A percentile compares a stretch with the other conserved stretches of the same genome.
Conservation (phyloP, 2,888 invertebrate species). For the Polydrusus cervinus region DNA sequence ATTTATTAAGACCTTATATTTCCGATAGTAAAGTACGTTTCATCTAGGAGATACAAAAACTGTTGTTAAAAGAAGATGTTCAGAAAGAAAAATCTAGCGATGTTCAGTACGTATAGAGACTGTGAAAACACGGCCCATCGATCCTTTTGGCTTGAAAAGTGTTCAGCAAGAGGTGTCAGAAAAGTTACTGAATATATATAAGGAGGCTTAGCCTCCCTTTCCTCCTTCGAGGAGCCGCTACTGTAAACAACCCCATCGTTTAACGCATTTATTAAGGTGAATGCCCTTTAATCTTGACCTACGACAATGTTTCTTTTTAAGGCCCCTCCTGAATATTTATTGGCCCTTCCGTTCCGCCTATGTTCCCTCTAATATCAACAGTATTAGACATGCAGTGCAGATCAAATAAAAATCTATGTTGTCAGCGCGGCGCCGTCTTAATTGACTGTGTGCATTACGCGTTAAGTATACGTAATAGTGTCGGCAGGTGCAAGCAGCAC, state of each 20-base stretch:
- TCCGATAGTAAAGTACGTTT: too few species aligned
- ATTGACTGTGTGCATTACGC: conserved; percentile 38
- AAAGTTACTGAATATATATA: too few species aligned
- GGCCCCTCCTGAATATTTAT: background rate
- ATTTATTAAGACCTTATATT: too few species aligned
- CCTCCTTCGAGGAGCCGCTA: too few species aligned
- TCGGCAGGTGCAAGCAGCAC: conserved; percentile 34
- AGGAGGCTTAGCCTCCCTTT: too few species aligned
- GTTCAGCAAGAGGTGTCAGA: too few species aligned
- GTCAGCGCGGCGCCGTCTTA: conserved; percentile 39
- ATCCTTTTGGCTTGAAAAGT: too few species aligned
- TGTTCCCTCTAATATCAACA: conserved; percentile 15
- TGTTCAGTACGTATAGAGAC: too few species aligned
- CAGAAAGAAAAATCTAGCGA: too few species aligned
- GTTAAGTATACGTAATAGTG: conserved; percentile 21
- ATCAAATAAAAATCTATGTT: conserved; percentile 42
- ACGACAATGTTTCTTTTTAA: background rate
- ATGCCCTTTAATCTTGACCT: conserved; percentile 1
- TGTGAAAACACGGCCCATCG: too few species aligned
- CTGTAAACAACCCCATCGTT: background rate
- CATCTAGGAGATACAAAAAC: too few species aligned
- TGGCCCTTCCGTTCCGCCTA: conserved; percentile 23
- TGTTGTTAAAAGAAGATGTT: too few species aligned
- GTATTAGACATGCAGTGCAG: conserved; percentile 16
- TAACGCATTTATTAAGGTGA: background rate